phyloP scores from a whole-genome alignment of 2,888 invertebrate genomes.

The Caenorhabditis sp. region DNA sequence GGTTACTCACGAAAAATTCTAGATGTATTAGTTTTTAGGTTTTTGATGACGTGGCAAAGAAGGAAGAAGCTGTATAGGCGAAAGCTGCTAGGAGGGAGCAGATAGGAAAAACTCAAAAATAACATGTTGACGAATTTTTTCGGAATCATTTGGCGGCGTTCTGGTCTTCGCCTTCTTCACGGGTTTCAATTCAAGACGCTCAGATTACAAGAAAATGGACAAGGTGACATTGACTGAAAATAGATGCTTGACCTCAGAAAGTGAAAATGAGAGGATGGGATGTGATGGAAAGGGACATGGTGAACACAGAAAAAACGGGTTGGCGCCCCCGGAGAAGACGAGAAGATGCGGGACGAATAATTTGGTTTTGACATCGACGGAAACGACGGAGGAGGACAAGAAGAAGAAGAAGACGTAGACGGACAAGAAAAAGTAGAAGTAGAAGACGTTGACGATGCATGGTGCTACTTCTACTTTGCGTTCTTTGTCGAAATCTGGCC shows the following conservation, averaged over 20 bases:
- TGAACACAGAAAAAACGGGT: slow-evolving; percentile 47
- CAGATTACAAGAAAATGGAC: background rate
- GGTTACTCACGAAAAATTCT: slow-evolving; percentile 41
- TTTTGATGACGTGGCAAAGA: slow-evolving; percentile 33
- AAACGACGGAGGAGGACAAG: slow-evolving; percentile 32
- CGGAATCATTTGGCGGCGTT: slow-evolving; percentile 35
- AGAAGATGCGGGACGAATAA: slow-evolving; percentile 47
- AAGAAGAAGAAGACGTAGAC: slow-evolving; percentile 21
- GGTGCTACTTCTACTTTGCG: slow-evolving; percentile 18
- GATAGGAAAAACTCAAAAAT: slow-evolving; percentile 40
- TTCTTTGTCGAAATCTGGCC: slow-evolving; percentile 54
- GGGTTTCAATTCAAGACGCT: background rate
- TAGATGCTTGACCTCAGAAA: slow-evolving; percentile 34
- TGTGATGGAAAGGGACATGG: slow-evolving; percentile 23
- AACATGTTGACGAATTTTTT: slow-evolving; percentile 54
- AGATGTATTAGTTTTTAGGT: slow-evolving; percentile 25
- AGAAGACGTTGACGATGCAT: slow-evolving; percentile 17
- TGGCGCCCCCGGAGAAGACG: slow-evolving; percentile 42
- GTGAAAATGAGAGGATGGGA: slow-evolving; percentile 18
- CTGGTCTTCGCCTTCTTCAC: slow-evolving; percentile 4
- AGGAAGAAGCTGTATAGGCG: slow-evolving; percentile 9
- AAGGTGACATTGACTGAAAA: slow-evolving; percentile 21
- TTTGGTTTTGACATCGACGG: slow-evolving; percentile 44
- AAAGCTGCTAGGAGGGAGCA: slow-evolving; percentile 21
- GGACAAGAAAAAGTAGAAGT: slow-evolving; percentile 15